Evolutionary conservation across 2,113 vertebrate genomes (phyloP), one percentile per base, ranked within the genome.

Genomic region (Grallaria varia): DNA sequence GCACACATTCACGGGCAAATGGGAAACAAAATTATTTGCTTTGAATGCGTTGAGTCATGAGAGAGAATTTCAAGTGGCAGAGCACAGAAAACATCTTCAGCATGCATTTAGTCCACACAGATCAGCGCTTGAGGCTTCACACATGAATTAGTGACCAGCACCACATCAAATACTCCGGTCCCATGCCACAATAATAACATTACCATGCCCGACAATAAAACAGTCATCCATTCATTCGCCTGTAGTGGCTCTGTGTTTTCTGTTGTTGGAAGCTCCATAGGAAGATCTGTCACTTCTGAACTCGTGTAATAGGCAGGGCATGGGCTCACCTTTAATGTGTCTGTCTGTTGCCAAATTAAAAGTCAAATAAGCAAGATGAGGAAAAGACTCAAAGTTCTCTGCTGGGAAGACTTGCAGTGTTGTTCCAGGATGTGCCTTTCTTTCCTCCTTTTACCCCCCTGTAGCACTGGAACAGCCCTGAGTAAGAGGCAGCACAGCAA

Each of bases 21-120:
- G 64, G 83, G 87, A 94, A 97, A 66, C 3, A 87, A 94, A 96
- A 96, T 93, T 4, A 90, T 96, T 94, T 87, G 60, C 84, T 93
- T 88, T 92, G 93, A 96, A 95, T 17, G 37, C n/a, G 35, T 63
- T 91, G 77, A 69, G 60, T 91, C 59, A 58, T 6, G 52, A 94
- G 71, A 80, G 71, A 95, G 63, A 90, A 84, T 90, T 37, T 77
- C 74, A 96, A 96, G 91, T 88, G 74, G 75, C 55, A 49, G 31
- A 44, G 83, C 28, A 71, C 55, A 72, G 78, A 85, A 90, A 88
- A 62, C 47, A 58, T 84, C 94, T 87, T 88, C 90, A 89, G 86
- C 49, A 45, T 72, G 33, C 55, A 69, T 81, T 96, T 91, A 95
- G 87, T 93, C 62, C 84, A 62, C 81, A 63, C 68, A 58, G 86